phyloP scores from a whole-genome alignment of 2,797 vertebrate genomes.

The Pogoniulus pusillus region DNA sequence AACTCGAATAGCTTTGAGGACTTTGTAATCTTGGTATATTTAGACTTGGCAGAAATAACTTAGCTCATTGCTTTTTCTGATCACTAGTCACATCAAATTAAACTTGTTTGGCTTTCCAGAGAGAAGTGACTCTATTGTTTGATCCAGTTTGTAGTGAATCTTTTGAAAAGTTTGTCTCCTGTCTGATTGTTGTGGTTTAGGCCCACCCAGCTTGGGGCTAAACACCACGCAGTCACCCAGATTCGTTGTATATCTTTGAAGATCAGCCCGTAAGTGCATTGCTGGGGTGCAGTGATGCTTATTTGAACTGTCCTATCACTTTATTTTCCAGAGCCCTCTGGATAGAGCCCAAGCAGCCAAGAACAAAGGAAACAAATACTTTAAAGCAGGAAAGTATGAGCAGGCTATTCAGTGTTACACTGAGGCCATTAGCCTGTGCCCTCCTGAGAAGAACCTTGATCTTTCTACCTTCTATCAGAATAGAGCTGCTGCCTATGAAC shows the following conservation, averaged over 20 bases:
- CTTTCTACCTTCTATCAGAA: conserved; percentile 99
- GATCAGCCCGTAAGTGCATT: background rate
- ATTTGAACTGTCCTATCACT: background rate
- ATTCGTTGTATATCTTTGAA: background rate
- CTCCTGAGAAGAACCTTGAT: conserved; percentile 90
- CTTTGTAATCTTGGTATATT: background rate
- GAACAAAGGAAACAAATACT: conserved; percentile 99
- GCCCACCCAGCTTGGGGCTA: background rate
- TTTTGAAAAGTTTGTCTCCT: background rate
- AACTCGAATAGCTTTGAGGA: background rate
- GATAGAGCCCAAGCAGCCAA: conserved; percentile 94
- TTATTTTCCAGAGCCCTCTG: conserved; percentile 85
- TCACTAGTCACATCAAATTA: background rate
- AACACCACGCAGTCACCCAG: no score
- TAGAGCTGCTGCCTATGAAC: conserved; percentile 96
- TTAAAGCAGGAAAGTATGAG: conserved; percentile 96
- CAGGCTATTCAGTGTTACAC: conserved; percentile 98
- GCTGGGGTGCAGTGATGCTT: background rate
- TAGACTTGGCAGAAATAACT: background rate
- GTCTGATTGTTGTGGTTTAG: background rate
- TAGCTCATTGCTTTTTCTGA: background rate
- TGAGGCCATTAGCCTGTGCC: conserved; percentile 93
- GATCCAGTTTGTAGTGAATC: background rate
- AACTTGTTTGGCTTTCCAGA: background rate
- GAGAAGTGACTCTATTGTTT: background rate